Percentiles rank a stretch among this genome's conserved stretches.
These are phyloP conservation scores for Silvanus unidentatus DNA, from an alignment of 2,888 invertebrate species.

Conservation along the genomic window DNA sequence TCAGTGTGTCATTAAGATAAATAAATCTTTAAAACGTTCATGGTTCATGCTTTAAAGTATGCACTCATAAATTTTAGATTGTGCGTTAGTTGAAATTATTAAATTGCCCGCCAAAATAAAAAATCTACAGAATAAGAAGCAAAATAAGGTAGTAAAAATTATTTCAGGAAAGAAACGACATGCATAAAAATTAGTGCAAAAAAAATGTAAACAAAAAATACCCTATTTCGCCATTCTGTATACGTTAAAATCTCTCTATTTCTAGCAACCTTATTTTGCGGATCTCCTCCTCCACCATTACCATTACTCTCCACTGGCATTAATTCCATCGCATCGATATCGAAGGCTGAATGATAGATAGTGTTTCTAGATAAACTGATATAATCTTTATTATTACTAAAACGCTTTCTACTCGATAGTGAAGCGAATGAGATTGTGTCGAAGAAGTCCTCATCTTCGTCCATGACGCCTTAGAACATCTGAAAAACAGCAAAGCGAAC, in stretches of 20 bases:
- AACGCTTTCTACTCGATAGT: conserved; percentile 29
- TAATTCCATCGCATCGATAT: conserved; percentile 46
- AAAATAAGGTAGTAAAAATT: background rate
- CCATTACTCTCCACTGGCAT: conserved; percentile 24
- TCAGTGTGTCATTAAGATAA: too few relatives aligned
- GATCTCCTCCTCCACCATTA: conserved; percentile 15
- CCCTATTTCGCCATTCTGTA: conserved; percentile 58
- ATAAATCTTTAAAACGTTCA: too few relatives aligned
- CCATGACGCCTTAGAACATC: conserved; percentile 20
- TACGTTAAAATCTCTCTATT: conserved; percentile 51
- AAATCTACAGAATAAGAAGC: conserved; percentile 2
- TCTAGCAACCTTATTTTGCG: conserved; percentile 50
- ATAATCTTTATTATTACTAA: conserved; percentile 35
- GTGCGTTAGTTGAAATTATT: too few relatives aligned
- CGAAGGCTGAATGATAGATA: conserved; percentile 55
- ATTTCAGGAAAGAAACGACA: background rate
- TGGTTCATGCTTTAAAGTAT: too few relatives aligned
- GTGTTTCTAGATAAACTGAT: conserved; percentile 54
- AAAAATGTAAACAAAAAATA: conserved; percentile 35
- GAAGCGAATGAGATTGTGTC: conserved; percentile 43
- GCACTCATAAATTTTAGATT: too few relatives aligned
- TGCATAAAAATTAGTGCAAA: background rate
- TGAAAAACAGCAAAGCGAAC: too few relatives aligned
- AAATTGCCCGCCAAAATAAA: too few relatives aligned
- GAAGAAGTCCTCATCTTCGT: conserved; percentile 42